phyloP scores from a whole-genome alignment of 2,113 vertebrate species.

The Tachycineta bicolor region DNA sequence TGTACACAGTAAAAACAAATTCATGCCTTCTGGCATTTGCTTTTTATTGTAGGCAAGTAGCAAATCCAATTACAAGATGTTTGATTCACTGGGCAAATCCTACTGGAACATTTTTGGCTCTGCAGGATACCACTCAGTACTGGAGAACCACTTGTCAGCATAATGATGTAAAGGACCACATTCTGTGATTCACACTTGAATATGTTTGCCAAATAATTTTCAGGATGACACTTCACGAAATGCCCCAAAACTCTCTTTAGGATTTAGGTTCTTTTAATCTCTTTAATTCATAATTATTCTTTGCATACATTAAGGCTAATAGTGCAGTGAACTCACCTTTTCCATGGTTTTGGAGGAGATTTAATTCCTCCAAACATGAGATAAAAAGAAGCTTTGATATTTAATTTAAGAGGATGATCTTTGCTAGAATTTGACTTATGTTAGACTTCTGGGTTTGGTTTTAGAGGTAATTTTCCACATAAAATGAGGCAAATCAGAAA shows the following conservation, averaged over 20 bases:
- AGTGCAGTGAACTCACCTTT: neutral
- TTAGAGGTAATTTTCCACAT: neutral
- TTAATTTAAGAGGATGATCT: neutral
- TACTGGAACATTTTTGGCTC: conserved; percentile 35
- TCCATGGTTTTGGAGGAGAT: neutral
- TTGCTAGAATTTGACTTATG: neutral
- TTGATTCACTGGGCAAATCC: conserved; percentile 51
- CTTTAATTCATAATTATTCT: conserved; percentile 19
- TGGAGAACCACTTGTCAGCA: conserved; percentile 56
- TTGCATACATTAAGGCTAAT: neutral
- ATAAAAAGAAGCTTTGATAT: neutral
- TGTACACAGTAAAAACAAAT: neutral
- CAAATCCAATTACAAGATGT: conserved; percentile 43
- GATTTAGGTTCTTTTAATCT: neutral
- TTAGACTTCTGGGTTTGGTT: neutral
- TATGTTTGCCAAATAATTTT: conserved; percentile 39
- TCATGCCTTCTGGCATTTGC: neutral
- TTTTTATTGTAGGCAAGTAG: conserved; percentile 24
- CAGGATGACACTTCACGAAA: neutral
- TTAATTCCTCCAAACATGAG: neutral
- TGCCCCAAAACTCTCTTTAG: neutral
- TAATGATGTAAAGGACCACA: conserved; percentile 23
- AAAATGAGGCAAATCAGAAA: neutral
- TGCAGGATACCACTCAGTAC: conserved; percentile 33
- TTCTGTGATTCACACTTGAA: conserved; percentile 22